These are phyloP conservation scores for Periplaneta americana DNA, from an alignment of 1,140 invertebrate genomes.

Conservation along the genomic window DNA sequence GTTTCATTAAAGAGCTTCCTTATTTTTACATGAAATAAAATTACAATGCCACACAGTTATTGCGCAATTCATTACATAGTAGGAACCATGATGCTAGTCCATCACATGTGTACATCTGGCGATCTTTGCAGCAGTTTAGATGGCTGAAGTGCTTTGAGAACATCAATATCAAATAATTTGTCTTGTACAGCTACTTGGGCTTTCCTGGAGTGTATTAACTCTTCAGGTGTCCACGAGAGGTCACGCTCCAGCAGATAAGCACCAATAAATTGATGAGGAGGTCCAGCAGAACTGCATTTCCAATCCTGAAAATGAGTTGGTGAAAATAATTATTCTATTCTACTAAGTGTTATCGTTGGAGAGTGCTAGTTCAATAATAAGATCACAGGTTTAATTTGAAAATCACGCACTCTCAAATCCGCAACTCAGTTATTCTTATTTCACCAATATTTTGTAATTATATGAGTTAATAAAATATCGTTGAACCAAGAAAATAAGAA, in stretches of 20 bases:
- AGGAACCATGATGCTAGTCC: neutral
- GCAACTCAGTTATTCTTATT: too few relatives aligned
- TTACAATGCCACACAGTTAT: neutral
- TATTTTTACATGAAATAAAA: neutral
- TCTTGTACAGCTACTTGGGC: neutral
- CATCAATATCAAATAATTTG: neutral
- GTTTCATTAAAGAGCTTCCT: neutral
- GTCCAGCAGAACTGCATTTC: constrained; percentile 53
- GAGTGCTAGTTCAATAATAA: too few relatives aligned
- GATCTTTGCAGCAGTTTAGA: neutral
- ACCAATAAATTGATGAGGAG: constrained; percentile 55
- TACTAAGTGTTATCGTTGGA: too few relatives aligned
- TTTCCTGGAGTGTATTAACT: constrained; percentile 28
- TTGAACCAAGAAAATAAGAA: too few relatives aligned
- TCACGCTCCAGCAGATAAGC: constrained; percentile 62
- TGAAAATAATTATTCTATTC: too few relatives aligned
- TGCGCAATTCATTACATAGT: neutral
- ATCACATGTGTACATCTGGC: neutral
- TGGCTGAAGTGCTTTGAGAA: neutral
- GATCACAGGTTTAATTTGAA: too few relatives aligned
- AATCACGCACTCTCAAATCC: too few relatives aligned
- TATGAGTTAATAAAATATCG: too few relatives aligned
- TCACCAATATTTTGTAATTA: too few relatives aligned
- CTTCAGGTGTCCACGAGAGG: constrained; percentile 58
- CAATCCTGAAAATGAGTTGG: constrained; percentile 36